Evolutionary conservation across 1,140 invertebrate species (phyloP), one percentile per base, ranked within the genome.

Genomic region (Drosophila burlai): DNA sequence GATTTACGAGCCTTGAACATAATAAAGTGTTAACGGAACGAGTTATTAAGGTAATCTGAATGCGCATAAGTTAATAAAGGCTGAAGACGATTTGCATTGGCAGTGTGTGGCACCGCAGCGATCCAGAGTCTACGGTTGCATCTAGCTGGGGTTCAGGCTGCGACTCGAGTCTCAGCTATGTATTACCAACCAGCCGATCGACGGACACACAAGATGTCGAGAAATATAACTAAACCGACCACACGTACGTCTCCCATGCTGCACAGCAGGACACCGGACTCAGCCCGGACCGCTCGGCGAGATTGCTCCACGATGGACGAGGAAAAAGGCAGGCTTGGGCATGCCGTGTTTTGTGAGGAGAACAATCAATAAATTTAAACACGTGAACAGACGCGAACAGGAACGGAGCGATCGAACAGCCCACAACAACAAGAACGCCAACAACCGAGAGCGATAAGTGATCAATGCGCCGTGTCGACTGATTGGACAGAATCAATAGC

Each of bases 11-110:
- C 91, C 71, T 77, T 69, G 80, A 86, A 80, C 83, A 89, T 92
- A 91, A 92, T 92, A 92, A 92, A 92, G 91, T 92, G 91, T 92
- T 92, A 92, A 92, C 91, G 87, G 87, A 92, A 92, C 91, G 91
- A 89, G 91, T 91, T 91, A 91, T 92, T 92, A 90, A 92, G 89
- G 87, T 90, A 90, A 84, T 91, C 76, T 90, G 79, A 90, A 91
- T 90, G 81, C 79, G 85, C 85, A 82, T 90, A 90, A 90, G 85
- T 90, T 90, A 90, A 90, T 90, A 90, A 90, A 90, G 87, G 74
- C 84, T 80, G 50, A 69, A 58, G 50, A 63, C 76, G 71, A 82
- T 86, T 86, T 86, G 76, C 83, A 81, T 85, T 67, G 61, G 61
- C 76, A 77, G 60, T 54, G 38, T 52, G 38, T 40, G 34, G 49